Evolutionary conservation across 2,888 invertebrate species (phyloP), one percentile per base, ranked within the genome.

Genomic region (Amiota minor): DNA sequence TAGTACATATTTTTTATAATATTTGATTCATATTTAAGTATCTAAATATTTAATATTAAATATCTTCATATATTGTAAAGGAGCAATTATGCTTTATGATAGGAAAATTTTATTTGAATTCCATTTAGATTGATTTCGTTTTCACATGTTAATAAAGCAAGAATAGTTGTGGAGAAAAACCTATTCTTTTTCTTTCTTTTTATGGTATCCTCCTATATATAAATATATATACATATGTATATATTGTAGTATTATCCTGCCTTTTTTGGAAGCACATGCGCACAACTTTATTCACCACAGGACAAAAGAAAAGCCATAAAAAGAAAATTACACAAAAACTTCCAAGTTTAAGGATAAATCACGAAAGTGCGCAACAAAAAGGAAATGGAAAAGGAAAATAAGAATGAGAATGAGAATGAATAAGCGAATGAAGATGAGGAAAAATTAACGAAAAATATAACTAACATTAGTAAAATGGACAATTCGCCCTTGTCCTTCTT

Each of bases 321-420:
- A 68, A 20, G 18, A 53, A 9, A 49, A 55, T 35, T 35, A 61
- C 53, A 68, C 55, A 23, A 79, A 81, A 78, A 72, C 83, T 72
- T 72, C 79, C 83, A 83, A 85, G 85, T 84, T 83, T 82, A 84
- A 83, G 83, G 83, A 83, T 83, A 83, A 83, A 84, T 81, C 84
- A 80, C 78, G 64, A 72, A 55, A 55, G 70, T 68, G 67, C 35
- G 67, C 20, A 74, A 69, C 64, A 70, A 55, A 59, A 61, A 9
- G 50, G 45, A 70, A 45, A n/a, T 72, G 45, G 46, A 55, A 72
- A 62, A 69, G n/a, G 56, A 16, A 55, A 67, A 72, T 47, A 12
- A 71, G 56, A 74, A 72, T 47, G 18, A 71, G 56, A 74, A 75
- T 71, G 68, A 18, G 35, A 14, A 35, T 35, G 35, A 9, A 59